phyloP scores from a whole-genome alignment of 1,140 invertebrate genomes.

The Bathynomus jamesi region DNA sequence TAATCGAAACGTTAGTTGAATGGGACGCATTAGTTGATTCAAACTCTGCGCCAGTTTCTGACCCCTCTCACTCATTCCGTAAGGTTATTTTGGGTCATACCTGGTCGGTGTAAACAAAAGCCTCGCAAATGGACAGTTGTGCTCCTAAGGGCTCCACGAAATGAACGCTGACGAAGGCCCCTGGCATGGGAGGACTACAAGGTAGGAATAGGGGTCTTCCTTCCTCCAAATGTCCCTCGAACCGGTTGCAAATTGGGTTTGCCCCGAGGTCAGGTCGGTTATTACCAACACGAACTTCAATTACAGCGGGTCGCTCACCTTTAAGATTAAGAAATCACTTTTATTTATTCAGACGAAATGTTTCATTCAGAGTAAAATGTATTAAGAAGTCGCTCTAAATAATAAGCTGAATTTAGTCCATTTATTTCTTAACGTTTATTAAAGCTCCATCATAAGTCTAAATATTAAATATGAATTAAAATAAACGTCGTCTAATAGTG shows the following conservation, averaged over 20 bases:
- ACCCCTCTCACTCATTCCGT: too few relatives aligned
- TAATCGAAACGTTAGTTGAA: too few relatives aligned
- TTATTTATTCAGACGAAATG: neutral
- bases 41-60: too few relatives aligned
- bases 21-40: too few relatives aligned
- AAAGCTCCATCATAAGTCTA: too few relatives aligned
- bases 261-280: conserved; percentile 86
- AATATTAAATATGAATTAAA: too few relatives aligned
- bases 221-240: conserved; percentile 61
- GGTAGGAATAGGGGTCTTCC: conserved; percentile 84
- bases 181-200: conserved; percentile 90
- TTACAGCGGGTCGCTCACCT: conserved; percentile 57
- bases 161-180: conserved; percentile 87
- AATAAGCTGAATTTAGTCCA: neutral
- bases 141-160: conserved; percentile 60
- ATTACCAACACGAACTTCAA: conserved; percentile 84
- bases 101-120: conserved; percentile 91
- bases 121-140: conserved; percentile 85
- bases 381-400: neutral
- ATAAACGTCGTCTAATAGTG: too few relatives aligned
- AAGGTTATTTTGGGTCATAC: conserved; percentile 43
- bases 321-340: neutral
- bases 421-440: too few relatives aligned
- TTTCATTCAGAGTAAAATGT: neutral
- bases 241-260: conserved; percentile 87